Base-by-base conservation (phyloP, 2,888 invertebrate genomes). In the Caenorhabditis sp. region DNA sequence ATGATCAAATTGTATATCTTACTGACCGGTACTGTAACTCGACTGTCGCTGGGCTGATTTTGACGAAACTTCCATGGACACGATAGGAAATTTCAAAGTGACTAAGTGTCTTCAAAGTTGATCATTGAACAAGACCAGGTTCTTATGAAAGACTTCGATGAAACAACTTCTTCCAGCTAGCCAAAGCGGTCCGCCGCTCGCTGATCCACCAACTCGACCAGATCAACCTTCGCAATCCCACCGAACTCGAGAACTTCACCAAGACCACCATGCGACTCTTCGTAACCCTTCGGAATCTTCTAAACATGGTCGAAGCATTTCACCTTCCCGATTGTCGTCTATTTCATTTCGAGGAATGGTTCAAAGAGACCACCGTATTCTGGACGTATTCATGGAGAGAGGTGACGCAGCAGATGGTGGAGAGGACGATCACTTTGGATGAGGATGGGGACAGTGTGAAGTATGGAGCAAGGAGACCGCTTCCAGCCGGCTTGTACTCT, bases 351-450 rank as follows among this genome's bases (percentile, higher is more conserved):
- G 86, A 86, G 54, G 76, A 82, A 35, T 86, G 86, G 86, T 86
- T 86, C 56, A 35, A 38, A 3, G 77, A 81, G 4, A 61, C 85
- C 31, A 66, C 66, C 8, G 84, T 86, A 10, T 86, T 84, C 59
- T 86, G 86, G 86, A 85, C 85, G n/a, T 86, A 76, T 35, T 86
- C 85, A 0, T 86, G 86, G 86, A 12, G 86, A 12, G 82, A 85
- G 35, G 49, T 86, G 4, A 86, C 85, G 7, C 59, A 44, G 6
- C 66, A 80, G 44, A 86, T 86, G 86, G 83, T 85, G 5, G 84
- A 83, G 38, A 28, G 85, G 22, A 85, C 85, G 0, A 80, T 85
- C n/a, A 79, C 82, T 2, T 24, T 87, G 51, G 82, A 75, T 47
- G 87, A 82, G 16, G 87, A 87, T 69, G 77, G 80, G 0, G 87